These are phyloP conservation scores for Idaea dimidiata DNA, from an alignment of 2,888 invertebrate species.

Conservation along the genomic window DNA sequence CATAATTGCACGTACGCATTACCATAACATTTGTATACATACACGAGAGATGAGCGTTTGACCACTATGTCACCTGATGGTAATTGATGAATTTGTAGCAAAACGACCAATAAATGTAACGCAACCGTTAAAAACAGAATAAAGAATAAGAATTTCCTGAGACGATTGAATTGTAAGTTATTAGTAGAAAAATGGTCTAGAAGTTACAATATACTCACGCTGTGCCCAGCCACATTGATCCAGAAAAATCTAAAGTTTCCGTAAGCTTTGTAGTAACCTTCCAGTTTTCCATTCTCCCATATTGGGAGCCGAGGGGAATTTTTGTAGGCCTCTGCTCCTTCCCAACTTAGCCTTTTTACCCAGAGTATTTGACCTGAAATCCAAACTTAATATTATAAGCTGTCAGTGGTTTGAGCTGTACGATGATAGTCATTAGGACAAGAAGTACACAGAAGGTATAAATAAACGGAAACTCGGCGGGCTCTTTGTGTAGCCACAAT, in stretches of 20 bases:
- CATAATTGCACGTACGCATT: too few relatives aligned
- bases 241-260: constrained; percentile 88
- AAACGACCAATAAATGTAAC: too few relatives aligned
- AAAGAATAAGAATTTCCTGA: too few relatives aligned
- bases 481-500: too few relatives aligned
- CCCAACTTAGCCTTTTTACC: constrained; percentile 87
- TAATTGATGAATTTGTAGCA: neutral
- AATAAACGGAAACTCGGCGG: too few relatives aligned
- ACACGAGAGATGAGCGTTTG: neutral
- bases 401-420: too few relatives aligned
- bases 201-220: constrained; percentile 75
- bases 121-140: too few relatives aligned
- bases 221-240: constrained; percentile 90
- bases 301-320: constrained; percentile 78
- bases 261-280: constrained; percentile 86
- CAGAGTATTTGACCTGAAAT: constrained; percentile 85
- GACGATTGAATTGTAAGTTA: neutral
- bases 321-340: constrained; percentile 80
- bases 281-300: constrained; percentile 81
- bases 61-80: too few relatives aligned
- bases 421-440: too few relatives aligned
- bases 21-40: too few relatives aligned
- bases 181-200: neutral
- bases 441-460: too few relatives aligned
- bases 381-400: neutral